phyloP scores from a whole-genome alignment of 2,888 invertebrate genomes.

The Lymantria monacha region DNA sequence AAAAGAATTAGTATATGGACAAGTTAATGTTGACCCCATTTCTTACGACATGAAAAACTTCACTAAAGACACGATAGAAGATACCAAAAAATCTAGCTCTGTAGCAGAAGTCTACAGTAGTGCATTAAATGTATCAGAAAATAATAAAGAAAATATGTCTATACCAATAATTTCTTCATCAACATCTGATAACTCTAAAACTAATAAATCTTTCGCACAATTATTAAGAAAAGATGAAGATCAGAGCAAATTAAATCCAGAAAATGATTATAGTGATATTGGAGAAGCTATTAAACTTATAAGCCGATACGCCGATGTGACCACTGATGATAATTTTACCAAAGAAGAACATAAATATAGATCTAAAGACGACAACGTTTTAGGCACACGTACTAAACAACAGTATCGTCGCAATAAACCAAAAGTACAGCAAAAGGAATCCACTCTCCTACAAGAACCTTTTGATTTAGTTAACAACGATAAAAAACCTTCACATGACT shows the following conservation, averaged over 20 bases:
- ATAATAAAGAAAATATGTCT: slow-evolving; percentile 13
- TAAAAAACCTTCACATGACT: slow-evolving; percentile 25
- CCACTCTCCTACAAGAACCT: slow-evolving; percentile 25
- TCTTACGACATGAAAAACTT: slow-evolving; percentile 50
- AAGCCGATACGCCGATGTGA: slow-evolving; percentile 76
- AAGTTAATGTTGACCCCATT: slow-evolving; percentile 70
- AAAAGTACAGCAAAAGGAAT: slow-evolving; percentile 44
- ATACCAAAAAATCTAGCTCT: slow-evolving; percentile 23
- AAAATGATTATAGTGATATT: slow-evolving; percentile 74
- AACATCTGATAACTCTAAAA: slow-evolving; percentile 11
- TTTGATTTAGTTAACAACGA: slow-evolving; percentile 31
- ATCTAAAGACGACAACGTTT: slow-evolving; percentile 59
- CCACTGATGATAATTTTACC: slow-evolving; percentile 72
- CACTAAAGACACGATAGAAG: slow-evolving; percentile 34
- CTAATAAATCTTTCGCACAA: slow-evolving; percentile 31
- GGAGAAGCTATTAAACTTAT: slow-evolving; percentile 77
- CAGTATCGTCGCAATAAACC: slow-evolving; percentile 71
- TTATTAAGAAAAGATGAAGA: slow-evolving; percentile 54
- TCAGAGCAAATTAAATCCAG: slow-evolving; percentile 68
- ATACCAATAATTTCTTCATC: slow-evolving; percentile 2
- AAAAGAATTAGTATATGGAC: slow-evolving; percentile 72
- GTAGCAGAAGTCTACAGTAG: slow-evolving; percentile 26
- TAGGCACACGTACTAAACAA: slow-evolving; percentile 72
- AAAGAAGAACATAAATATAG: slow-evolving; percentile 62
- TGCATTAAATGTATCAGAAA: slow-evolving; percentile 26